phyloP scores from a whole-genome alignment of 2,888 invertebrate genomes.

The Tetragnatha montana region DNA sequence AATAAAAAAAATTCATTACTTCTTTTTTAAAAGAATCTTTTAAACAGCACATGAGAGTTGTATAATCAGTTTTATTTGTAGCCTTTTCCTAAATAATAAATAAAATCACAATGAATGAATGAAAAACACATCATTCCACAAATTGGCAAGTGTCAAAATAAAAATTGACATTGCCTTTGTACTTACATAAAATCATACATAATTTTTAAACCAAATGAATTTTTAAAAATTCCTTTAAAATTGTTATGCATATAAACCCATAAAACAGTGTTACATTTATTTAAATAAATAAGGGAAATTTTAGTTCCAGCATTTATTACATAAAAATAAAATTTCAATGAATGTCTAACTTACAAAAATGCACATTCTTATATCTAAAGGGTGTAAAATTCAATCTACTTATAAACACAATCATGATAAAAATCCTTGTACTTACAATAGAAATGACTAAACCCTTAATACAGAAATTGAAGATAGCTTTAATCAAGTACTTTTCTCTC shows the following conservation, averaged over 20 bases:
- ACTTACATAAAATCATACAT: not conserved
- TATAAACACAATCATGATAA: too few species aligned
- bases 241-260: too few species aligned
- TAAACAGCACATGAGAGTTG: constrained; percentile 33
- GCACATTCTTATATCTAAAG: too few species aligned
- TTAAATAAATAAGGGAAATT: too few species aligned
- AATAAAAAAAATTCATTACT: constrained; percentile 19
- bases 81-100: too few species aligned
- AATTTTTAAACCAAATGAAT: not conserved
- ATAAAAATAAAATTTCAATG: too few species aligned
- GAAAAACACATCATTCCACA: too few species aligned
- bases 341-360: too few species aligned
- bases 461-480: constrained; percentile 64
- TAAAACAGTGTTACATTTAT: not conserved
- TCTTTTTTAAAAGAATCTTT: constrained; percentile 56
- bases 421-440: constrained; percentile 43
- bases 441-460: constrained; percentile 58
- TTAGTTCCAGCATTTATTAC: too few species aligned
- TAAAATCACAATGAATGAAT: too few species aligned
- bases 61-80: constrained; percentile 39
- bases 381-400: too few species aligned
- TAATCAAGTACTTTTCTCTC: constrained; percentile 69
- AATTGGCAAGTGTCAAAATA: not conserved
- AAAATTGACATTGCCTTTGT: not conserved
- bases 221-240: not conserved